phyloP scores from a whole-genome alignment of 2,888 invertebrate species.

The Helleia helle region DNA sequence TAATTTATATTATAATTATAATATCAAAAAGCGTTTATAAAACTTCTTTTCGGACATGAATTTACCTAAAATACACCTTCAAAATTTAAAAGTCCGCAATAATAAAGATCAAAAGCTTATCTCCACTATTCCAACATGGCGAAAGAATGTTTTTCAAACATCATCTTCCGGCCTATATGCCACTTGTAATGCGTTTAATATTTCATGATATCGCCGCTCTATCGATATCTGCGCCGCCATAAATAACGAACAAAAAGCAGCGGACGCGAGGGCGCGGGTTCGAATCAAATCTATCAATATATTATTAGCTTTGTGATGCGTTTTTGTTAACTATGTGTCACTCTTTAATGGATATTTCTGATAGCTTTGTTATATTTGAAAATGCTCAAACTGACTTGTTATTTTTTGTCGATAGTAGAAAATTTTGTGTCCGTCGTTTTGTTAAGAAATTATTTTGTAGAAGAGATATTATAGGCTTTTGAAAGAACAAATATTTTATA shows the following conservation, averaged over 20 bases:
- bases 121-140: slow-evolving; percentile 29
- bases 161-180: slow-evolving; percentile 67
- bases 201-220: slow-evolving; percentile 67
- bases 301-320: slow-evolving; percentile 55
- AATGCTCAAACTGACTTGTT: too few species aligned
- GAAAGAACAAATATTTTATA: too few species aligned
- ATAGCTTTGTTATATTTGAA: background rate
- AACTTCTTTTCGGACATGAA: too few species aligned
- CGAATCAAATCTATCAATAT: slow-evolving; percentile 67
- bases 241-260: slow-evolving; percentile 64
- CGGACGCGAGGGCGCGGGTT: slow-evolving; percentile 37
- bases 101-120: too few species aligned
- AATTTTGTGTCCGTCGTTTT: too few species aligned
- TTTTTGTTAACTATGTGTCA: slow-evolving; percentile 21
- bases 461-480: too few species aligned
- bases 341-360: background rate
- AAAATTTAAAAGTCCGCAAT: too few species aligned
- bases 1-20: too few species aligned
- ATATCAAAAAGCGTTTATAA: too few species aligned
- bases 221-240: slow-evolving; percentile 63
- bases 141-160: slow-evolving; percentile 63
- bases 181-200: slow-evolving; percentile 73
- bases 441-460: too few species aligned
- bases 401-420: too few species aligned
- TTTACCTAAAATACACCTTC: too few species aligned